Conservation (phyloP, 2,888 invertebrate genomes). For the Lasioglossum vierecki region DNA sequence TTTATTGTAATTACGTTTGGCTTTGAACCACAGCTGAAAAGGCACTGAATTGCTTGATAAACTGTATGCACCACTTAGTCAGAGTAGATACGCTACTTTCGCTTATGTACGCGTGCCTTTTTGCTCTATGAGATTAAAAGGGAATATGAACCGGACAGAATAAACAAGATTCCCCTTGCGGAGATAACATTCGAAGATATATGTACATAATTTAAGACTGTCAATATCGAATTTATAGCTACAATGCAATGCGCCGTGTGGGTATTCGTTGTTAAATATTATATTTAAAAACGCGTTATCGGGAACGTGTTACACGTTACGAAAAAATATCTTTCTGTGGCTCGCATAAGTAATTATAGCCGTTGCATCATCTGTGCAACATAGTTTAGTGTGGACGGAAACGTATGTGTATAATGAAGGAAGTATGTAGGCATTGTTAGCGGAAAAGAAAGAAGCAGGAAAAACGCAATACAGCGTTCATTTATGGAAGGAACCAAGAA, state of each 20-base stretch:
- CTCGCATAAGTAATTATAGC: background rate
- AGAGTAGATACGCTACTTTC: constrained; percentile 31
- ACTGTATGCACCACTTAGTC: constrained; percentile 52
- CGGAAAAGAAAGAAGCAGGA: background rate
- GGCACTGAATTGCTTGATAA: constrained; percentile 51
- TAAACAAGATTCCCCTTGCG: constrained; percentile 62
- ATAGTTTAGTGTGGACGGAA: background rate
- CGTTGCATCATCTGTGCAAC: background rate
- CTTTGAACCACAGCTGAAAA: constrained; percentile 28
- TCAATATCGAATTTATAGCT: background rate
- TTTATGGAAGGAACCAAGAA: background rate
- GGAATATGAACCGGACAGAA: constrained; percentile 31
- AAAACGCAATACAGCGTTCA: background rate
- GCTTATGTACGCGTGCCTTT: constrained; percentile 24
- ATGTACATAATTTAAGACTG: background rate
- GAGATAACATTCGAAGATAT: constrained; percentile 57
- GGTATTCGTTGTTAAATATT: background rate
- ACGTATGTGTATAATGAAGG: background rate
- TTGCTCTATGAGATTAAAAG: constrained; percentile 55
- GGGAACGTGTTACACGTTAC: background rate
- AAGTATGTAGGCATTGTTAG: background rate
- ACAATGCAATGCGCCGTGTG: background rate
- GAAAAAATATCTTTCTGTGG: background rate
- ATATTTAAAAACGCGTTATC: constrained; percentile 1
- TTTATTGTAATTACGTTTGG: constrained; percentile 29